phyloP scores from a whole-genome alignment of 53 echinoderm and acorn worm species.

The Arbacia lixula region DNA sequence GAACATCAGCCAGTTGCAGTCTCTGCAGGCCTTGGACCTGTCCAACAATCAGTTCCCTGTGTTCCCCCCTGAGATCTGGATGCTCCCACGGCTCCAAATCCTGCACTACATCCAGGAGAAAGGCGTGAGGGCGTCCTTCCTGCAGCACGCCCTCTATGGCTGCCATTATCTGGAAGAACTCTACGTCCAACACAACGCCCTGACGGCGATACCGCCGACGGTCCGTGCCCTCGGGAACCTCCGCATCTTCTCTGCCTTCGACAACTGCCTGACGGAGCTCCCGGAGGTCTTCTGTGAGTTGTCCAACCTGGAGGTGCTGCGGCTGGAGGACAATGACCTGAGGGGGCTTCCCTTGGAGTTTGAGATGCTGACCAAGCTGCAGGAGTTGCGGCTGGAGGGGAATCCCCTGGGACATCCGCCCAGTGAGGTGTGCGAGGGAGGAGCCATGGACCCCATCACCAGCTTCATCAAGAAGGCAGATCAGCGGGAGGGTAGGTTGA shows the following conservation, averaged over 20 bases:
- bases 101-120: slow-evolving; percentile 74
- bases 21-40: slow-evolving; percentile 69
- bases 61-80: slow-evolving; percentile 81
- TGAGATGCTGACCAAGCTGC: slow-evolving; percentile 70
- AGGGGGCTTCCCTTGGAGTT: slow-evolving; percentile 70
- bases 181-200: slow-evolving; percentile 74
- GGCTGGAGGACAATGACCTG: slow-evolving; percentile 74
- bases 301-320: slow-evolving; percentile 65
- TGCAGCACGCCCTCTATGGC: slow-evolving; percentile 72
- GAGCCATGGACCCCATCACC: slow-evolving; percentile 91
- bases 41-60: slow-evolving; percentile 77
- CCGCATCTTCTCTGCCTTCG: slow-evolving; percentile 57
- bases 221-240: slow-evolving; percentile 65
- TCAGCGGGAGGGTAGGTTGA: slow-evolving; percentile 77
- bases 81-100: slow-evolving; percentile 64
- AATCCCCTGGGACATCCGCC: slow-evolving; percentile 90
- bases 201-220: slow-evolving; percentile 69
- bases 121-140: slow-evolving; percentile 66
- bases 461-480: slow-evolving; percentile 82
- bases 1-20: slow-evolving; percentile 69
- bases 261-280: slow-evolving; percentile 73
- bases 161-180: slow-evolving; percentile 76
- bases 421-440: slow-evolving; percentile 90
- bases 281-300: slow-evolving; percentile 78
- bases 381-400: slow-evolving; percentile 70